Evolutionary conservation across 2,797 vertebrate genomes (phyloP), one percentile per base, ranked within the genome.

Genomic region (Buceros bicornis): DNA sequence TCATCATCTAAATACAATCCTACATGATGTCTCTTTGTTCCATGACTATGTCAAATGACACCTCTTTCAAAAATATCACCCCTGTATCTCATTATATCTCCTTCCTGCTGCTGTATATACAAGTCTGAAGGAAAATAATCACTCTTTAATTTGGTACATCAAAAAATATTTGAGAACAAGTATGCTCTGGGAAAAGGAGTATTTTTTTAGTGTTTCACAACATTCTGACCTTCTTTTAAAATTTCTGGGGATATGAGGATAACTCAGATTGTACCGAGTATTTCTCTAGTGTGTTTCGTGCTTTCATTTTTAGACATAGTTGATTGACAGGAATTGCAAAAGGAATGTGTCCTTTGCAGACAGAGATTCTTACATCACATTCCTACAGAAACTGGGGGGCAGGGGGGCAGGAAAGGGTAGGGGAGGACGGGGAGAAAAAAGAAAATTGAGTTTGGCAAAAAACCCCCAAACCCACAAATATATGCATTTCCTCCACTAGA

Each of bases 391-490:
- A 48, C 21, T 11, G 19, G 24, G 48, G 48, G 33, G 33, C 33
- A 33, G 33, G 33, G 33, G 33, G 33, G 33, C 33, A 33, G 33
- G 33, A 33, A 33, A 33, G 33, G 33, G 33, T 33, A 33, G 33
- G 33, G 33, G 33, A 33, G 33, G 33, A 33, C 11, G 8, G 24
- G 24, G 21, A 21, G 8, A 22, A 9, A 48, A 48, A 48, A 47
- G 45, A 47, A 48, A 24, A 48, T 24, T 11, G 22, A 24, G 48
- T 48, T 56, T 6, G 2, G 1, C 1, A 4, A 11, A 54, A 8
- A 47, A 33, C 5, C 0, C 9, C 9, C 28, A 24, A 9, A 5
- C 33, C 3, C 13, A 22, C 5, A 74, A 13, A 5, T 24, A 22
- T 7, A 67, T 20, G 13, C 15, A 62, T 25, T 70, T 84, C 54